Evolutionary conservation across 2,113 vertebrate species (phyloP), one percentile per base, ranked within the genome.

Genomic region (Heteronetta atricapilla): DNA sequence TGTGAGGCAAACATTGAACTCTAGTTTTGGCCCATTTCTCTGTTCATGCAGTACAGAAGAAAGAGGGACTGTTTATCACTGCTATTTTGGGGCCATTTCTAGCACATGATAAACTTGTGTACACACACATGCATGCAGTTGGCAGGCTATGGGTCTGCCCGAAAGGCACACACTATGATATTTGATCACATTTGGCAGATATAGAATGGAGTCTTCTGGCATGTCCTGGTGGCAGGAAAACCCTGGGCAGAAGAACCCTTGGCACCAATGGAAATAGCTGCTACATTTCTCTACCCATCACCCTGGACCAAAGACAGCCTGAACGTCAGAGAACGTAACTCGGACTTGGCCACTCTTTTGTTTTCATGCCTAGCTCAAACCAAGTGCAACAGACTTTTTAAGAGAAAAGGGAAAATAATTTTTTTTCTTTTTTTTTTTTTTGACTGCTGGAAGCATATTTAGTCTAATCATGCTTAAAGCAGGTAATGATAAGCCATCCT

Each of bases 401-500:
- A 56, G 31, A 85, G 50, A 13, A 63, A 70, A 64, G 16, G 16
- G 77, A 81, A 72, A 38, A 36, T 52, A 25, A 67, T 12, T 53
- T 23, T 40, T 50, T 48, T 70, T 50, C 34, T 68, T 50, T 42
- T 40, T 40, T 40, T 8, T 55, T 40, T n/a, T 75, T 91, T 88
- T 88, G 25, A 46, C 84, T 95, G 62, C 67, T 87, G 72, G 69
- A 75, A 78, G 42, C 87, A 53, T 74, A 80, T 76, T 93, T 89
- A 95, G 48, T 42, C 56, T 90, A 94, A 95, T 95, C 74, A 88
- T 48, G 73, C 63, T 93, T 86, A 84, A 82, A 95, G 40, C 33
- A 88, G 68, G 50, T 82, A 93, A 93, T 76, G 60, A 92, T 69
- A 31, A 96, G 16, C 50, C 48, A 81, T 87, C 56, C 42, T 86